These are phyloP conservation scores for Petrocephalus sullivani DNA, from an alignment of 2,797 vertebrate genomes.

Conservation along the genomic window DNA sequence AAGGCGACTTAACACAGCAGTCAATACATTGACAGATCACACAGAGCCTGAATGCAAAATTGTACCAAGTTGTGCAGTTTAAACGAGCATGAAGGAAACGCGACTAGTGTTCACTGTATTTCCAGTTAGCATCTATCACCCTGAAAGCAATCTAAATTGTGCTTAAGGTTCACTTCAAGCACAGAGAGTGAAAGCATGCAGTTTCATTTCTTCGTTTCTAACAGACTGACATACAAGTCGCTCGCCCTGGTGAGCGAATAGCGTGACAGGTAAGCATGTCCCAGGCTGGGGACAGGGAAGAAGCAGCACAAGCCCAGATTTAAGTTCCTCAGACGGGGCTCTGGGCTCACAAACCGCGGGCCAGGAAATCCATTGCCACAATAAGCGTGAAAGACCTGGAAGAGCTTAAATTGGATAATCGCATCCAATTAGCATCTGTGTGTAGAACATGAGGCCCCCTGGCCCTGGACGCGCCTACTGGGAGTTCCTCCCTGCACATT, in stretches of 20 bases:
- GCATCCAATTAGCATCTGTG: conserved; percentile 44
- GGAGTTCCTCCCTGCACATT: conserved; percentile 9
- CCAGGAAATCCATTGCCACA: not conserved
- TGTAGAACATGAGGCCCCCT: conserved; percentile 14
- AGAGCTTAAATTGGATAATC: conserved; percentile 42
- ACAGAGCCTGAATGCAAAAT: not conserved
- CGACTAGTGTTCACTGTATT: not conserved
- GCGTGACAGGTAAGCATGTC: not conserved
- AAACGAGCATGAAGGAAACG: not conserved
- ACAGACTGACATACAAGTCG: not conserved
- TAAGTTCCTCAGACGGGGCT: not conserved
- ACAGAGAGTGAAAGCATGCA: not conserved
- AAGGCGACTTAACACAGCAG: not conserved
- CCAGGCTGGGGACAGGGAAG: not conserved
- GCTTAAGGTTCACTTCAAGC: not conserved
- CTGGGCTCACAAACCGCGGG: not conserved
- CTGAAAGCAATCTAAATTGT: not conserved
- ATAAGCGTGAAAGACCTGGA: conserved; percentile 25
- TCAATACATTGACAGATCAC: not conserved
- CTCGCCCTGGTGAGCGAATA: not conserved
- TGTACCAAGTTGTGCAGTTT: not conserved
- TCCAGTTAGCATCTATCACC: not conserved
- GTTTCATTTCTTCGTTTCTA: not conserved
- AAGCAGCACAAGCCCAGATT: not conserved
- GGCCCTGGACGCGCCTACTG: conserved; percentile 8